Evolutionary conservation across 2,113 vertebrate species (phyloP), one percentile per base, ranked within the genome.

Genomic region (Felis chaus): DNA sequence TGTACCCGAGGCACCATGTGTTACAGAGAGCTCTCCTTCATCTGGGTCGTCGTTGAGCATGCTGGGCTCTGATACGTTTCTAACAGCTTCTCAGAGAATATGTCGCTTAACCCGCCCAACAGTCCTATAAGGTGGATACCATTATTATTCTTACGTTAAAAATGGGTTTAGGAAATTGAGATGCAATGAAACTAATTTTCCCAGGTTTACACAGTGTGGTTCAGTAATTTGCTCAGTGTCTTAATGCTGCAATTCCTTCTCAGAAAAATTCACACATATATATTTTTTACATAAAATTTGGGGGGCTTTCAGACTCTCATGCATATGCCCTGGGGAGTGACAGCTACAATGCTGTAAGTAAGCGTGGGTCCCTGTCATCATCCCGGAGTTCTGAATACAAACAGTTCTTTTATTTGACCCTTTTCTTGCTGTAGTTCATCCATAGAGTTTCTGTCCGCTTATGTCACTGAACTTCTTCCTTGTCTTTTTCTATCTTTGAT

Each of bases 401-500:
- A 27, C 31, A 27, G 1, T 39, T 55, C 31, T 79, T 95, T 25
- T 2, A 66, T 12, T 48, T 33, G 25, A 69, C 18, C 13, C 5
- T 79, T 41, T 63, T 12, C 5, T 86, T 97, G 29, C 66, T 94
- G 6, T 65, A 14, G 15, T 76, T 76, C 39, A 73, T 83, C 14
- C 7, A 19, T 39, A 33, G 84, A 74, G 48, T 39, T 90, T 63
- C 65, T 83, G 10, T 68, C 29, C 36, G 21, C 55, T 69, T 29
- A 74, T 4, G 41, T 95, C 55, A 36, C 10, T 31, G 53, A 45
- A 53, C 81, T 87, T 92, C 31, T 95, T 19, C 5, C 45, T 45
- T 91, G 25, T n/a, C 48, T n/a, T 89, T 79, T 87, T 53, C 31
- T 68, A 2, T 50, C 41, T 91, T 91, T 78, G 16, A 50, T 78